Conservation (phyloP, 2,888 invertebrate genomes). For the Trilocha varians region DNA sequence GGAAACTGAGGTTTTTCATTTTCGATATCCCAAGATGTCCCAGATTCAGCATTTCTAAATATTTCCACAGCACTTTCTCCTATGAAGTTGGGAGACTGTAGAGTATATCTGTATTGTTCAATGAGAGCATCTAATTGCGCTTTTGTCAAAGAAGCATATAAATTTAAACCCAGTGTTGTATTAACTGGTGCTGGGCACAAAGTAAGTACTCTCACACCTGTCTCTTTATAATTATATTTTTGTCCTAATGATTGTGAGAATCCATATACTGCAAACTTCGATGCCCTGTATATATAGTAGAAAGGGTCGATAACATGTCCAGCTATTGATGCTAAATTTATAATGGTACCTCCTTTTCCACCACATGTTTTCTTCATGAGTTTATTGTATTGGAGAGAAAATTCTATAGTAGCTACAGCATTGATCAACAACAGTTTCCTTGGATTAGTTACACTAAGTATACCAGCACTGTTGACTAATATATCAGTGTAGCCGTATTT, state of each 20-base stretch:
- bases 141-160: constrained; percentile 28
- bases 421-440: constrained; percentile 27
- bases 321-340: constrained; percentile 74
- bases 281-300: constrained; percentile 68
- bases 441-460: constrained; percentile 23
- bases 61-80: constrained; percentile 36
- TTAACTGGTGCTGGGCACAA: constrained; percentile 53
- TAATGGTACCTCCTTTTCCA: constrained; percentile 69
- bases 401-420: constrained; percentile 17
- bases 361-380: constrained; percentile 58
- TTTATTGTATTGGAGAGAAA: constrained; percentile 57
- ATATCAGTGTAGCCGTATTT: constrained; percentile 37
- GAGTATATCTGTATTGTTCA: neutral
- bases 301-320: constrained; percentile 56
- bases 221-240: constrained; percentile 36
- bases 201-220: constrained; percentile 48
- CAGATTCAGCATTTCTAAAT: constrained; percentile 52
- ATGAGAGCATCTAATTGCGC: neutral
- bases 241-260: constrained; percentile 47
- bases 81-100: constrained; percentile 33
- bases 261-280: constrained; percentile 65
- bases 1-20: constrained; percentile 41
- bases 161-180: constrained; percentile 8
- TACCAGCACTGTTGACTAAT: constrained; percentile 46
- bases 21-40: constrained; percentile 68